phyloP scores from a whole-genome alignment of 2,888 invertebrate genomes.

The Xestia sexstrigata region DNA sequence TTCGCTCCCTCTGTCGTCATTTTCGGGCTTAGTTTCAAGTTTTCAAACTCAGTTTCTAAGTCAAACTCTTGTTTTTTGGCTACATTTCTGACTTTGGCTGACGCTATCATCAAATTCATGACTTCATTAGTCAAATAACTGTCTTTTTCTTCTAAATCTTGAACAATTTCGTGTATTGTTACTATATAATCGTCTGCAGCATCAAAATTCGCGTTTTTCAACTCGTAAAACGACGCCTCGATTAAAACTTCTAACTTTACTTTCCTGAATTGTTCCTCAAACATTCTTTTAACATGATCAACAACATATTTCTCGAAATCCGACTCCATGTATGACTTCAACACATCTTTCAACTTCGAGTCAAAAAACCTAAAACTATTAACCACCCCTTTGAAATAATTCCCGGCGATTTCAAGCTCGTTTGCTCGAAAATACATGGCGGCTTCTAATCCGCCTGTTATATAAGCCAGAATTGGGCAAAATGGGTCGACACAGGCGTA shows the following conservation, averaged over 20 bases:
- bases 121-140: slow-evolving; percentile 77
- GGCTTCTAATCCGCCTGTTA: slow-evolving; percentile 75
- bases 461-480: slow-evolving; percentile 70
- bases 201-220: slow-evolving; percentile 70
- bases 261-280: slow-evolving; percentile 67
- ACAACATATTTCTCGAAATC: slow-evolving; percentile 72
- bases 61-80: slow-evolving; percentile 59
- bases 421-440: slow-evolving; percentile 78
- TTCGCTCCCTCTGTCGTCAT: slow-evolving; percentile 58
- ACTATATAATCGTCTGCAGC: slow-evolving; percentile 77
- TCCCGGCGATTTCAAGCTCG: slow-evolving; percentile 78
- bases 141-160: slow-evolving; percentile 65
- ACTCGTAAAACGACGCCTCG: slow-evolving; percentile 79
- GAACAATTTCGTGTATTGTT: slow-evolving; percentile 76
- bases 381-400: slow-evolving; percentile 79
- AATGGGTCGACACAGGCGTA: slow-evolving; percentile 75
- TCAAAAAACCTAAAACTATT: slow-evolving; percentile 71
- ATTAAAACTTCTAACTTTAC: slow-evolving; percentile 76
- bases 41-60: slow-evolving; percentile 75
- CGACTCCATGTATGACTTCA: slow-evolving; percentile 46
- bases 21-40: slow-evolving; percentile 73
- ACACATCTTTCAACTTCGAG: slow-evolving; percentile 65
- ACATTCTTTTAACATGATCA: slow-evolving; percentile 64
- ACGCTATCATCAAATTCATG: slow-evolving; percentile 77
- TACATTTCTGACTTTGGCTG: slow-evolving; percentile 71